These are phyloP conservation scores for Hydropsyche betteni DNA, from an alignment of 2,888 invertebrate genomes.

Conservation along the genomic window DNA sequence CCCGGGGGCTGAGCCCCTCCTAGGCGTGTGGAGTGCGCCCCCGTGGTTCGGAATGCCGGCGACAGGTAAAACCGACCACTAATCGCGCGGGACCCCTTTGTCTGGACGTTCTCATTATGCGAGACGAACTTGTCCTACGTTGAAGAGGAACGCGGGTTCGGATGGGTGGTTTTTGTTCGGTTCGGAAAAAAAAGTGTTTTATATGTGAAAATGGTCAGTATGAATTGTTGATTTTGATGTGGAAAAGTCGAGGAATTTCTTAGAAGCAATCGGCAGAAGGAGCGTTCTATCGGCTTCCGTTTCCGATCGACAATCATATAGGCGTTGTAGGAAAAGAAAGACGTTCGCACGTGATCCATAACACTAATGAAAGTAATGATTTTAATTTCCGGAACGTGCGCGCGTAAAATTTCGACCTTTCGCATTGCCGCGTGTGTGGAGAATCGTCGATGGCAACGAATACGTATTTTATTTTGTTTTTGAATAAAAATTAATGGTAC, in stretches of 20 bases:
- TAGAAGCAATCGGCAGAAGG: too few species aligned
- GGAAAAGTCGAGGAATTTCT: too few species aligned
- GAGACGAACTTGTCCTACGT: neutral
- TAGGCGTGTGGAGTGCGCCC: slow-evolving; percentile 31
- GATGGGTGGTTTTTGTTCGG: too few species aligned
- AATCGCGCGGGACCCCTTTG: slow-evolving; percentile 32
- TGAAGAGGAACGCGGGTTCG: neutral
- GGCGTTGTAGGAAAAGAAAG: neutral
- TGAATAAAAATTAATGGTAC: slow-evolving; percentile 19
- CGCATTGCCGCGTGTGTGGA: neutral
- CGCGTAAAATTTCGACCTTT: neutral
- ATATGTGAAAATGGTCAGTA: too few species aligned
- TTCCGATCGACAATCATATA: slow-evolving; percentile 24
- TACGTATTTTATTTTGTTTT: neutral
- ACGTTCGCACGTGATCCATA: slow-evolving; percentile 15
- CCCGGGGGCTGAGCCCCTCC: slow-evolving; percentile 37
- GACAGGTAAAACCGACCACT: slow-evolving; percentile 43
- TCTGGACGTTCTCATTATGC: slow-evolving; percentile 17
- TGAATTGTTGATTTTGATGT: too few species aligned
- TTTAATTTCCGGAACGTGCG: slow-evolving; percentile 8
- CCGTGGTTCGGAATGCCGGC: slow-evolving; percentile 33
- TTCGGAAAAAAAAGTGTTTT: too few species aligned
- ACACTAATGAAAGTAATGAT: slow-evolving; percentile 17
- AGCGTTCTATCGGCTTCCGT: neutral
- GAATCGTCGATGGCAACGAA: neutral